phyloP scores from a whole-genome alignment of 2,113 vertebrate species.

The Dryoscopus gambensis region DNA sequence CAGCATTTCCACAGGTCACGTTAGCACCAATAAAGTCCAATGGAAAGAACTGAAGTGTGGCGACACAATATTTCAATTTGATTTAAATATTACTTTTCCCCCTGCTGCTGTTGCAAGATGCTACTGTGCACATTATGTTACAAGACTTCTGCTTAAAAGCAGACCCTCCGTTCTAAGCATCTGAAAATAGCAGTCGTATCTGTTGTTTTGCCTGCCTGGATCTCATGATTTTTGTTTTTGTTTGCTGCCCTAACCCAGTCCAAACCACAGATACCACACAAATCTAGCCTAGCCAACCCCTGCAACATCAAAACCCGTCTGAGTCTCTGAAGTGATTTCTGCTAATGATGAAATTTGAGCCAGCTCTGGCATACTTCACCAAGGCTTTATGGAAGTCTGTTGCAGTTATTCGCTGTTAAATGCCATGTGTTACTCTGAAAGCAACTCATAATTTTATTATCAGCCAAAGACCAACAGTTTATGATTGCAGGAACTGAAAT shows the following conservation, averaged over 20 bases:
- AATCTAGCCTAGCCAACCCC: background rate
- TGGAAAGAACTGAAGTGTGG: background rate
- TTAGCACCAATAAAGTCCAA: background rate
- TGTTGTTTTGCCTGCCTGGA: background rate
- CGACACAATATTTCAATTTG: background rate
- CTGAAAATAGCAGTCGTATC: background rate
- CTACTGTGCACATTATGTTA: background rate
- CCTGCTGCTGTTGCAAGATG: background rate
- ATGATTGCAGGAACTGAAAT: background rate
- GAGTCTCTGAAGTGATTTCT: background rate
- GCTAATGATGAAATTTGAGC: constrained; percentile 16
- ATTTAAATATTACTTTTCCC: background rate
- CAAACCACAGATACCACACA: background rate
- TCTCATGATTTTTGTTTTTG: background rate
- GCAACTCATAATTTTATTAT: background rate
- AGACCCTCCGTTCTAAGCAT: background rate
- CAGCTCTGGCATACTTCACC: background rate
- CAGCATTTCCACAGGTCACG: background rate
- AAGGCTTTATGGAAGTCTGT: background rate
- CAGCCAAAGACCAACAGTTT: constrained; percentile 3
- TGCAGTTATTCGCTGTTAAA: background rate
- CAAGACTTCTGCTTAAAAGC: background rate
- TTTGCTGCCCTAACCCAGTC: background rate
- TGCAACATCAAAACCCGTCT: background rate
- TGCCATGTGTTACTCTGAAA: background rate